Conservation (phyloP, 2,797 vertebrate genomes). For the Aplochiton taeniatus region DNA sequence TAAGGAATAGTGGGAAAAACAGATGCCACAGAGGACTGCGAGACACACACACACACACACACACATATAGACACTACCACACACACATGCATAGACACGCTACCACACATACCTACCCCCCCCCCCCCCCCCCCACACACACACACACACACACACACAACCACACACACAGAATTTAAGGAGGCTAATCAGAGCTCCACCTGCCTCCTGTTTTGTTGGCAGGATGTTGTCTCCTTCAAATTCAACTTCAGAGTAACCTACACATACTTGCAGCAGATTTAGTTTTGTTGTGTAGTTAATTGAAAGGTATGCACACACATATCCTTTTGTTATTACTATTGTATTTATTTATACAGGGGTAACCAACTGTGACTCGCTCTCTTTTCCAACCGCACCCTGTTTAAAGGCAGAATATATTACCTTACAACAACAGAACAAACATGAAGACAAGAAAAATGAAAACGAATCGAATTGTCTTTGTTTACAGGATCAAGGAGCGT, state of each 20-base stretch:
- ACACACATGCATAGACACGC: not conserved
- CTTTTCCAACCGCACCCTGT: not conserved
- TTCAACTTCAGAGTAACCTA: not conserved
- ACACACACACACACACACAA: slow-evolving; percentile 6
- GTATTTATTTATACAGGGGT: too few relatives aligned
- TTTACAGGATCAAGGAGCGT: slow-evolving; percentile 41
- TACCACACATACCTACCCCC: too few relatives aligned
- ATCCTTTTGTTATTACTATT: too few relatives aligned
- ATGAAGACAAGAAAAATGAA: too few relatives aligned
- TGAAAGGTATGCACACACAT: too few relatives aligned
- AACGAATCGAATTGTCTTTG: not conserved
- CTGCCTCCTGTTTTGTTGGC: too few relatives aligned
- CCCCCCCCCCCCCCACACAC: too few relatives aligned
- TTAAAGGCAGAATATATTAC: not conserved
- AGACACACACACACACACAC: not conserved
- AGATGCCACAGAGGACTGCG: too few relatives aligned
- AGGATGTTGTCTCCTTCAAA: not conserved
- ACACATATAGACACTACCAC: not conserved
- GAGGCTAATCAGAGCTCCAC: too few relatives aligned
- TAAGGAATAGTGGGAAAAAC: too few relatives aligned
- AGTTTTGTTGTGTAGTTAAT: too few relatives aligned
- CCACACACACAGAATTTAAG: slow-evolving; percentile 8
- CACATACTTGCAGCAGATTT: not conserved
- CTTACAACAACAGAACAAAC: too few relatives aligned
- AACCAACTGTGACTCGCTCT: not conserved